Base-by-base conservation (phyloP, 92 coral and sea anemone genomes). In the Galaxea fascicularis region DNA sequence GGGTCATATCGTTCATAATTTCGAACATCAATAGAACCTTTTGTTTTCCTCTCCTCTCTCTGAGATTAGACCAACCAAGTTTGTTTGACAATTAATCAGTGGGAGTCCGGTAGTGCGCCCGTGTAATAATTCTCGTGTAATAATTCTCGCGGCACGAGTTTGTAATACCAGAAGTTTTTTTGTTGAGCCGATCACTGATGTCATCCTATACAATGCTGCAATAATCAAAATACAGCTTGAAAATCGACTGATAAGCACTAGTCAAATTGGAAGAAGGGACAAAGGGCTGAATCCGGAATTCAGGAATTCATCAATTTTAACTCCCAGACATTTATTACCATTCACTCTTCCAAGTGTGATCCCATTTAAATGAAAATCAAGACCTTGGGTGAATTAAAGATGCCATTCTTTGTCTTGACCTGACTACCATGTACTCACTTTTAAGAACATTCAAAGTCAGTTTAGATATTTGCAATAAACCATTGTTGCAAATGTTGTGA, bases 151-250 rank as follows among this genome's bases (percentile, higher is more conserved):
- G n/a, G n/a, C n/a, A n/a, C n/a, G n/a, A n/a, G 26, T 73, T 53
- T 73, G 78, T 16, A 73, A 53, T 31, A 8, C 18, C 27, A 20
- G 78, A 46, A 73, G 47, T 68, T 30, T 29, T 10, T 30, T 21
- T 4, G 46, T 59, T 28, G 28, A 10, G 31, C n/a, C 9, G 67
- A 13, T 16, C 66, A 31, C 53, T 54, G 35, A 76, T 54, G 82
- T 60, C 68, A 57, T 76, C 82, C 49, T n/a, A n/a, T n/a, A n/a
- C n/a, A n/a, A n/a, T n/a, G n/a, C n/a, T n/a, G n/a, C n/a, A n/a
- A n/a, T n/a, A 79, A 51, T 79, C 84, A 64, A 65, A 65, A 29
- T 79, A 45, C n/a, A 47, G 73, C 49, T 79, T 46, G 22, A 49
- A 62, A 79, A 65, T 74, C 22, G 78, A 74, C 35, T 65, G 58